Base-by-base conservation (phyloP, 2,888 invertebrate genomes). In the Zaprionus bogoriensis region DNA sequence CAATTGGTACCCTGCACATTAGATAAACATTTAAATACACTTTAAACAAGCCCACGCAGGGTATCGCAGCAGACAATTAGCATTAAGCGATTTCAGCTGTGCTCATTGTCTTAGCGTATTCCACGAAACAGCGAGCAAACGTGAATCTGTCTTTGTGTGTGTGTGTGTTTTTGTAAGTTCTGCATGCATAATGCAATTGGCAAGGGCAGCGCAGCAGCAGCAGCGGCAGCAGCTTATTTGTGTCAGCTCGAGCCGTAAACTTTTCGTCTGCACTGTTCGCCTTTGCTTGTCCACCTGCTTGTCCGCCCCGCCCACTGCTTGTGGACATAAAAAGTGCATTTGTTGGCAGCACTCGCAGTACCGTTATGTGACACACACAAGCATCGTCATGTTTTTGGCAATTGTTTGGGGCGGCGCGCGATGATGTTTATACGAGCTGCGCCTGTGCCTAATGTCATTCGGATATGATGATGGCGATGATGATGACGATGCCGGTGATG, bases 351-450 rank as follows among this genome's bases (percentile, higher is more conserved):
- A 55, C 22, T 48, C 17, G 20, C 14, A 32, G 14, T 36, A 44
- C 28, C 22, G 48, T 10, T 59, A 45, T 46, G 57, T 9, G n/a
- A n/a, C n/a, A n/a, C n/a, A n/a, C n/a, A n/a, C n/a, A n/a, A n/a
- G n/a, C n/a, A n/a, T n/a, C 23, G 25, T 36, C 47, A 28, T 42
- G 47, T 36, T 70, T 59, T 70, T 62, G 74, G 57, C 57, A 72
- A 66, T 39, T 41, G 32, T 42, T 59, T 32, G 46, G 17, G 44
- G 39, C 20, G 9, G 19, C 53, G 61, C 44, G 44, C 64, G 76
- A 42, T 74, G 76, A 79, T 68, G 65, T 68, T 79, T 77, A 66
- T 72, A 82, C 59, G 66, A 80, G 57, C 68, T 77, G 32, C 32
- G 32, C 32, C 32, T 36, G 32, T 36, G 81, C 30, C 44, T 61